Evolutionary conservation across 2,888 invertebrate species (phyloP), one percentile per base, ranked within the genome.

Genomic region (Allygus modestus): DNA sequence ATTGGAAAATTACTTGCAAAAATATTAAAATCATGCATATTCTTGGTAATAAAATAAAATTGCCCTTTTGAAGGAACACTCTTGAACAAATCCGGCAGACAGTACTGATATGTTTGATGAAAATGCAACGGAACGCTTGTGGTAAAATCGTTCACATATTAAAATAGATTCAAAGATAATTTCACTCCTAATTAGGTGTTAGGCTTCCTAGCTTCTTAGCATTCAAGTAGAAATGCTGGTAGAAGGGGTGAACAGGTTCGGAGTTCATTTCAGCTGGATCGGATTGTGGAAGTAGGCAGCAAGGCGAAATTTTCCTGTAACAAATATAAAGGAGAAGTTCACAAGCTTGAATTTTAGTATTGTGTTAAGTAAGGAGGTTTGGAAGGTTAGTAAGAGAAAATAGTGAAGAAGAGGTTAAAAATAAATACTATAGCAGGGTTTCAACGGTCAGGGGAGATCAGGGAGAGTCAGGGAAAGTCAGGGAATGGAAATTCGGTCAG

Each of bases 251-350:
- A 23, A 58, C 51, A 51, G 15, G 12, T 7, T 1, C 12, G 54
- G 2, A 4, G 37, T 71, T 71, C 37, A 77, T 15, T 77, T 43
- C 17, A 46, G 58, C 37, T 79, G 58, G 33, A 79, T 79, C 1
- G 87, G 87, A 71, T 85, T 86, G 54, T 84, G 86, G 87, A 91
- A 91, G 86, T 91, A 91, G 37, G 91, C 91, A 81, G 91, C 91
- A 46, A 91, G 87, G 65, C 91, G 91, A 86, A 91, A 90, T 87
- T 91, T 91, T 84, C 90, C 91, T 87, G 89, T 87, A 87, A 89
- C 89, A 85, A 89, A 69, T 89, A 89, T n/a, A n/a, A n/a, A 86
- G 41, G 37, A 37, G 37, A 37, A 37, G 11, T 37, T n/a, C n/a
- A n/a, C n/a, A n/a, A n/a, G n/a, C n/a, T n/a, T n/a, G n/a, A n/a